phyloP scores from a whole-genome alignment of 2,113 vertebrate genomes.

The Drymodes brunneopygia region DNA sequence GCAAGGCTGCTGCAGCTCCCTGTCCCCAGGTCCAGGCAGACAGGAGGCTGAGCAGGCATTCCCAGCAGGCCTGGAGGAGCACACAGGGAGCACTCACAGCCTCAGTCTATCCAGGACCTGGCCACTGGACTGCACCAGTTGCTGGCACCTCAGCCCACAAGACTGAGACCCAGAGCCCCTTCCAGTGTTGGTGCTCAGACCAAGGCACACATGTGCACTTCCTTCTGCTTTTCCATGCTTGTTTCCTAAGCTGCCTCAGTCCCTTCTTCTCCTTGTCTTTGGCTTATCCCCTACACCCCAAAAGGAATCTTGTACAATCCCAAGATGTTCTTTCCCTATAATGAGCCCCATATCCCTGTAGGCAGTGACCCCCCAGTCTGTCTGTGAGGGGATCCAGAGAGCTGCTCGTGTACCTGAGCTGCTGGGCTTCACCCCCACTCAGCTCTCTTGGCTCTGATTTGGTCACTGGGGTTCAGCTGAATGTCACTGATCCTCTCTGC shows the following conservation, averaged over 20 bases:
- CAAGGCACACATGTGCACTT: neutral
- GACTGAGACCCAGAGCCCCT: neutral
- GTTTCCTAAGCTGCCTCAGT: neutral
- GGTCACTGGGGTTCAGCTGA: neutral
- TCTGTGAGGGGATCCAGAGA: neutral
- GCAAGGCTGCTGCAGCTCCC: neutral
- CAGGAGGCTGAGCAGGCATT: neutral
- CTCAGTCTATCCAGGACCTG: neutral
- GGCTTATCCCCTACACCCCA: fast-evolving
- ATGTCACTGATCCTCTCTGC: neutral
- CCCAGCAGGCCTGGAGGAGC: neutral
- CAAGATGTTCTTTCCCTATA: neutral
- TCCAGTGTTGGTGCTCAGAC: neutral
- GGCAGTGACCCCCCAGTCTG: neutral
- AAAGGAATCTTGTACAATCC: neutral
- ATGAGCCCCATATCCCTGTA: neutral
- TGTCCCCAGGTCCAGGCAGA: neutral
- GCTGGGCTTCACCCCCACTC: neutral
- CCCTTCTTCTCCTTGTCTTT: neutral
- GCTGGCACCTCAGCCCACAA: neutral
- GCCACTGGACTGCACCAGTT: neutral
- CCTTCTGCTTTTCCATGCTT: neutral
- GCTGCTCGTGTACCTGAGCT: neutral
- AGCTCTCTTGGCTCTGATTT: neutral
- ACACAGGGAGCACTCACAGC: neutral